phyloP scores from a whole-genome alignment of 2,113 vertebrate genomes.

The Heptranchias perlo region DNA sequence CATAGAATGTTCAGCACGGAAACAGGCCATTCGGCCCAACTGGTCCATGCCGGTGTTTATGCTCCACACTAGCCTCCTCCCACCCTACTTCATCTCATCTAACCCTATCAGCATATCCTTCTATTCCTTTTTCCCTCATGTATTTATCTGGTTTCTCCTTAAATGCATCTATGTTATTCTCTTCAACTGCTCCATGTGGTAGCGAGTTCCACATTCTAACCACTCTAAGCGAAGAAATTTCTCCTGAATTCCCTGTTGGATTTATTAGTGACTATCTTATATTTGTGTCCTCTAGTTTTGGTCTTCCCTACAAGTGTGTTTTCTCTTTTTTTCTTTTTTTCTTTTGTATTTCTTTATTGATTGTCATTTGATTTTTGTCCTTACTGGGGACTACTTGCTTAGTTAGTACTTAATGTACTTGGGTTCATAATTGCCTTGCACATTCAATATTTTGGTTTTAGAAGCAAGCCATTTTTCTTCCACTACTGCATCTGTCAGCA shows the following conservation, averaged over 20 bases:
- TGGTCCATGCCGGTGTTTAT: no score
- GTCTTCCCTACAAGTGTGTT: not conserved
- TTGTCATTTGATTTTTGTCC: not conserved
- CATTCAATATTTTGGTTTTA: not conserved
- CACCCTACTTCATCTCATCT: no score
- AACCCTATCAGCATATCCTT: no score
- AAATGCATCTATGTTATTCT: no score
- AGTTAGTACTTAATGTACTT: not conserved
- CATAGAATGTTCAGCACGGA: no score
- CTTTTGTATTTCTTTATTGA: not conserved
- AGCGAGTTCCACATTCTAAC: not conserved
- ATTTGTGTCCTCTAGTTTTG: no score
- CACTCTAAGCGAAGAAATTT: not conserved
- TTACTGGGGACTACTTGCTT: not conserved
- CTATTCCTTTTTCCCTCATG: no score
- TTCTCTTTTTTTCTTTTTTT: not conserved
- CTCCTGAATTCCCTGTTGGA: not conserved
- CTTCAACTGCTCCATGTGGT: not conserved
- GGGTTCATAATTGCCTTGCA: not conserved
- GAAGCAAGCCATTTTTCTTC: not conserved
- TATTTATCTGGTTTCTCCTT: no score
- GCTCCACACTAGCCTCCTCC: no score
- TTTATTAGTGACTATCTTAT: not conserved
- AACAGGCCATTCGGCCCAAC: no score
- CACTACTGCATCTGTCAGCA: not conserved